A percentile compares a stretch with the other conserved stretches of the same genome.
phyloP scores from a whole-genome alignment of 1,140 invertebrate species.

The Scylla paramamosain region DNA sequence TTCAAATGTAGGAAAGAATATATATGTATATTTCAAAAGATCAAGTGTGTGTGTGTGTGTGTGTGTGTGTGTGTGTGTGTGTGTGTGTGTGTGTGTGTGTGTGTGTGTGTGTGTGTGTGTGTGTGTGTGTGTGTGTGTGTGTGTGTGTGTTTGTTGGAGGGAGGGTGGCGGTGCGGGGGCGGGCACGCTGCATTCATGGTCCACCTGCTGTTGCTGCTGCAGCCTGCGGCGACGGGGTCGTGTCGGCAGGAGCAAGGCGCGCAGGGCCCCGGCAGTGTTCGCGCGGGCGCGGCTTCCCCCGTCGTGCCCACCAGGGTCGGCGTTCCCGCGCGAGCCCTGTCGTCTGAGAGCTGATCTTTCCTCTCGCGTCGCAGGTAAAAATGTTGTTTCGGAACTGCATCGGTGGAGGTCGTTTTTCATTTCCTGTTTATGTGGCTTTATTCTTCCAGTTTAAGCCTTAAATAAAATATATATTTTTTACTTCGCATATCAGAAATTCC shows the following conservation, averaged over 20 bases:
- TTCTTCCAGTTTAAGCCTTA: neutral
- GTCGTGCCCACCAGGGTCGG: neutral
- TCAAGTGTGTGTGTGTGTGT: conserved; percentile 43
- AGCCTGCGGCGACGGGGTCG: neutral
- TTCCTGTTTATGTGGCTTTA: neutral
- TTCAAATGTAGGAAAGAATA: neutral
- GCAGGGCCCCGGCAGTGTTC: neutral
- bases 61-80: too few species aligned
- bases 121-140: conserved; percentile 38
- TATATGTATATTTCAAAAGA: conserved; percentile 27
- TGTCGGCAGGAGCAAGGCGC: neutral
- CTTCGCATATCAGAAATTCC: neutral
- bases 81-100: too few species aligned
- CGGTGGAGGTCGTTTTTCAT: neutral
- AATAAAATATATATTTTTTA: neutral
- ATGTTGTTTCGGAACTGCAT: neutral
- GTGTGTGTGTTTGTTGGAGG: neutral
- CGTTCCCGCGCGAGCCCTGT: neutral
- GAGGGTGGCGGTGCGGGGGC: neutral
- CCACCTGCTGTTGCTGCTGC: neutral
- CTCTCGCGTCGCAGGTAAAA: neutral
- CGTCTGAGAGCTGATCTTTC: neutral
- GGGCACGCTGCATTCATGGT: neutral
- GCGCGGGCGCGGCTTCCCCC: neutral
- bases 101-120: neutral